Base-by-base conservation (phyloP, 1,140 invertebrate species). In the Watersipora subatra region DNA sequence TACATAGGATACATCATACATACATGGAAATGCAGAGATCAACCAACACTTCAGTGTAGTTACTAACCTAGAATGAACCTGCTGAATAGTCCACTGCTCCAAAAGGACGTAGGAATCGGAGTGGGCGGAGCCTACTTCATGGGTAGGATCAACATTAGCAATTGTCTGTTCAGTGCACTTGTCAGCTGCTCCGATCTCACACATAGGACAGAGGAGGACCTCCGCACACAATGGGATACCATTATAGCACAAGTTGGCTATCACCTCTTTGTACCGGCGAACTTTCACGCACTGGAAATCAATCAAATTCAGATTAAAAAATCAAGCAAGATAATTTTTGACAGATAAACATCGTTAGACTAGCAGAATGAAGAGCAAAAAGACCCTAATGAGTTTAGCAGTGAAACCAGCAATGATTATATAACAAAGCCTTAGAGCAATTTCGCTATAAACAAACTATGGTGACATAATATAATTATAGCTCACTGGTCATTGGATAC, bases 191-290 rank as follows among this genome's bases (percentile, higher is more conserved):
- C 72, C 73, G 72, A 87, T 87, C 1, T 81, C 73, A 78, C 87
- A 89, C 66, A 85, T 82, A 62, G 86, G 85, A 69, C 85, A 86
- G 34, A 89, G 77, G 58, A 88, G 75, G 55, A 89, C 87, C 74
- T 89, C 87, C n/a, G 89, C 82, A 73, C 85, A 87, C 66, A 89
- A 80, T 20, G 85, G 86, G 72, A 84, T 84, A 69, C 75, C 78
- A 72, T 85, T 85, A 59, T 80, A 77, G 81, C 84, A 86, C 66
- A 87, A 72, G 24, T 82, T 73, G 17, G 75, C 73, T 72, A 81
- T 83, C 72, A 82, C 84, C 69, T 75, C 83, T 72, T 72, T 76
- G 65, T 83, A 82, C 77, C 78, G 82, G 72, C 76, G 81, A 69
- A 76, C 85, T 71, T 79, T 77, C 73, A 76, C 70, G 81, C 85